phyloP scores from a whole-genome alignment of 2,113 vertebrate genomes.

The Ammodytes dubius region DNA sequence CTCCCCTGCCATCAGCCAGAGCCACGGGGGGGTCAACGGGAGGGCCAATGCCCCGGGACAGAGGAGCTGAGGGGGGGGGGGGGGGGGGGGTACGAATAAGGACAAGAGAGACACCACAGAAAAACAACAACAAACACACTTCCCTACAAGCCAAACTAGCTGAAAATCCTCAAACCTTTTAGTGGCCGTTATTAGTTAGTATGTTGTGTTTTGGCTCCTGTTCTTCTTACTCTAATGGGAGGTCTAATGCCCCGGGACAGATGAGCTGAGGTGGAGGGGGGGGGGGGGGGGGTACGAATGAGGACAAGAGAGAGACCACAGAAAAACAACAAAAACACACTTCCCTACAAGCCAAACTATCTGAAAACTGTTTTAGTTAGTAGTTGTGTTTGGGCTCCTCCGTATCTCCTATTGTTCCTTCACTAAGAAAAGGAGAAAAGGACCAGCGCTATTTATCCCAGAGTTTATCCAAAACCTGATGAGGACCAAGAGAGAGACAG shows the following conservation, averaged over 20 bases:
- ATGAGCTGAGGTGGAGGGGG: background rate
- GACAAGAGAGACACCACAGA: slow-evolving; percentile 32
- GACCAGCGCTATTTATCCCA: too few relatives aligned
- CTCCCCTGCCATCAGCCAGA: slow-evolving; percentile 93
- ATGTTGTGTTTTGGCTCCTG: slow-evolving; percentile 42
- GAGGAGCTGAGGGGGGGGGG: slow-evolving; percentile 84
- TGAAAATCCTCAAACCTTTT: slow-evolving; percentile 30
- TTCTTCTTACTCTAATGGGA: slow-evolving; percentile 15
- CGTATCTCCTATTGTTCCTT: too few relatives aligned
- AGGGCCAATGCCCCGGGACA: slow-evolving; percentile 80
- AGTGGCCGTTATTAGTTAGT: slow-evolving; percentile 23
- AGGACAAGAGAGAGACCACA: too few relatives aligned
- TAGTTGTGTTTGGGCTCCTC: too few relatives aligned
- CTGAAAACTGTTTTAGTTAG: too few relatives aligned
- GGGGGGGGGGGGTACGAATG: too few relatives aligned
- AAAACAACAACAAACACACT: slow-evolving; percentile 12
- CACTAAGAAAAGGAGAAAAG: too few relatives aligned
- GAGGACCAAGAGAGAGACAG: too few relatives aligned
- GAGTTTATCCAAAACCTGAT: too few relatives aligned
- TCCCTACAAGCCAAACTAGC: slow-evolving; percentile 41
- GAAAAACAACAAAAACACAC: too few relatives aligned
- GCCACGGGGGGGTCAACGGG: slow-evolving; percentile 86
- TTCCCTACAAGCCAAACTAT: too few relatives aligned
- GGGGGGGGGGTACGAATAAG: background rate
- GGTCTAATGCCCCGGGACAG: background rate